Percentiles rank a stretch among this genome's conserved stretches.
Conservation (phyloP, 2,797 vertebrate species). For the Urophycis tenuis region DNA sequence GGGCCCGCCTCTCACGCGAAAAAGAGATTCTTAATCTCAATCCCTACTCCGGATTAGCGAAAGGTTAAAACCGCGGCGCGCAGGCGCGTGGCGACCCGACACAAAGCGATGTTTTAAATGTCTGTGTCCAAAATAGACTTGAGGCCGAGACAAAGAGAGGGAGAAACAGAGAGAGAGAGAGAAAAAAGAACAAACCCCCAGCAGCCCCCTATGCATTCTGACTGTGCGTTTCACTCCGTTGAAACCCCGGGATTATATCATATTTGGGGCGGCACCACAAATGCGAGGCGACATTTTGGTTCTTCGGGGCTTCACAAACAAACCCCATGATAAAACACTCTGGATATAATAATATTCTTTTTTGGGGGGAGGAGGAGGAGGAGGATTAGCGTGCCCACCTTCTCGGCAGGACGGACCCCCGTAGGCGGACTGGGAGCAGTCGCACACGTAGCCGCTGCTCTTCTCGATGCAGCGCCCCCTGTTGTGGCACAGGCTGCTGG, state of each 20-base stretch:
- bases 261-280: not conserved
- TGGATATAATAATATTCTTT: not conserved
- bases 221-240: not conserved
- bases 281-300: not conserved
- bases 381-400: constrained; percentile 79
- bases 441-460: constrained; percentile 85
- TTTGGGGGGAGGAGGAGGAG: too few species aligned
- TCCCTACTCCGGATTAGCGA: not conserved
- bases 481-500: constrained; percentile 86
- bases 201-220: not conserved
- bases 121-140: not conserved
- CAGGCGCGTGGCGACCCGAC: not conserved
- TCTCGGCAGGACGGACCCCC: constrained; percentile 87
- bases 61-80: not conserved
- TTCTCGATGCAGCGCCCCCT: constrained; percentile 89
- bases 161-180: too few species aligned
- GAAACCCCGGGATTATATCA: not conserved
- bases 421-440: constrained; percentile 87
- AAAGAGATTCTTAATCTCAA: not conserved
- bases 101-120: not conserved
- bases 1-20: not conserved
- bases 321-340: too few species aligned
- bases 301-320: not conserved
- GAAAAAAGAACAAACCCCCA: too few species aligned
- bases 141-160: not conserved